Evolutionary conservation across 2,113 vertebrate species (phyloP), one percentile per base, ranked within the genome.

Genomic region (Cyanistes caeruleus): DNA sequence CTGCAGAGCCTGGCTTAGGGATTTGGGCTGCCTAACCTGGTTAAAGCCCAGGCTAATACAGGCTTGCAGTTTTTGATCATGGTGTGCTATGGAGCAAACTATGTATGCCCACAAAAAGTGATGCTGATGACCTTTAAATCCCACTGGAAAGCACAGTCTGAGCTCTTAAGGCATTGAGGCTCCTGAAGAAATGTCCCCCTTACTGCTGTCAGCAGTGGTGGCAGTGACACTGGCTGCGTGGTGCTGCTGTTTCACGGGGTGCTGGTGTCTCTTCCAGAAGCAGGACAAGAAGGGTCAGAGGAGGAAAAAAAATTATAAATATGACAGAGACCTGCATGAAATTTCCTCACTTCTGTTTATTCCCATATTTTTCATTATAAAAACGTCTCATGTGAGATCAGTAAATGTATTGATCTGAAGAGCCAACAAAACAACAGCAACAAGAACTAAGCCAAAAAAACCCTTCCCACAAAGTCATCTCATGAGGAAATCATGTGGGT

Each of bases 401-500:
- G 49, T 44, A 87, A 88, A 41, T 44, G 13, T 86, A 90, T 94
- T 72, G 68, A 86, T 92, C 75, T 84, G 62, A 87, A 23, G 25
- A 87, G 35, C 9, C 49, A 89, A 72, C 30, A 48, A 87, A 96
- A 56, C 67, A 84, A n/a, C 49, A 85, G 16, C 78, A 85, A 37
- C 21, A 63, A 90, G 52, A 90, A 74, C 55, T 86, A 81, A 84
- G 39, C 30, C 7, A 69, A 81, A 84, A 85, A 91, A 88, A 43
- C 8, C 15, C 23, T 75, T 69, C 87, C 76, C 44, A 52, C 41
- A 55, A 88, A 84, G 53, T 78, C 69, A 89, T 52, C 62, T 90
- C 69, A 78, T 0, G 15, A 86, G 90, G 92, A 93, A 82, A 90
- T 94, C 86, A 90, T 92, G 88, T 84, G 92, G 41, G 83, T 78